Evolutionary conservation across 1,140 invertebrate genomes (phyloP).

Genomic region (Charaxes varanes): DNA sequence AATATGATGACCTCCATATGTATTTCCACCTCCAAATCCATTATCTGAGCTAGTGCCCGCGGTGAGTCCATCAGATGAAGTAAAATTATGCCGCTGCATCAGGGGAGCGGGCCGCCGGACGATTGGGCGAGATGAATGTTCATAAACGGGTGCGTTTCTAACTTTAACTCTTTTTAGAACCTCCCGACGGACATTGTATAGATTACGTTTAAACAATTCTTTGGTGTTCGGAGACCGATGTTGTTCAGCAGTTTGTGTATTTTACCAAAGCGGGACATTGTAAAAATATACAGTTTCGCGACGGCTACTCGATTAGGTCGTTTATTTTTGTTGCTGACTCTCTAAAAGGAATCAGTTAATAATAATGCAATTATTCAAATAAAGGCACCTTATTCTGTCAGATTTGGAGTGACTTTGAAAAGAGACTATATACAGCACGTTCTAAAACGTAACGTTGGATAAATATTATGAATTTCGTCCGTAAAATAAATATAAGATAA

Average conservation of each 20-base stretch:
- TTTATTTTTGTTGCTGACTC: conserved; percentile 2
- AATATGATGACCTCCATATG: too few relatives aligned
- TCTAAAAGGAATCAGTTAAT: too few relatives aligned
- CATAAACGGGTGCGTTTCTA: conserved; percentile 30
- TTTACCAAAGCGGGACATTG: conserved; percentile 5
- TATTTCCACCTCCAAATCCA: too few relatives aligned
- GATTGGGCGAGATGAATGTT: conserved; percentile 72
- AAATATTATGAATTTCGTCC: conserved; percentile 41
- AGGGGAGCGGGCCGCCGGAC: conserved; percentile 51
- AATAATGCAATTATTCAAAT: too few relatives aligned
- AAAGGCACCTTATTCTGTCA: too few relatives aligned
- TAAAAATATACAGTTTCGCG: conserved; percentile 10
- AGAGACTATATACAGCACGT: conserved; percentile 15
- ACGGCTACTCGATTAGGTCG: neutral
- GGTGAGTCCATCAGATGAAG: too few relatives aligned
- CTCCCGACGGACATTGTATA: conserved; percentile 25
- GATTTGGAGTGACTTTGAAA: conserved; percentile 9
- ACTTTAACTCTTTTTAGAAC: conserved; percentile 30
- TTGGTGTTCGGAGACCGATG: too few relatives aligned
- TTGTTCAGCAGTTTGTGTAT: too few relatives aligned
- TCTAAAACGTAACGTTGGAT: conserved; percentile 12
- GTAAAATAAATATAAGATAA: conserved; percentile 29
- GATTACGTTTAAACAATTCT: conserved; percentile 1
- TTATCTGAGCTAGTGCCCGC: too few relatives aligned
- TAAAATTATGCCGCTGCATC: conserved; percentile 57